Percentiles rank a stretch among this genome's conserved stretches.
These are phyloP conservation scores for Trissolcus japonicus DNA, from an alignment of 2,888 invertebrate species.

Conservation along the genomic window DNA sequence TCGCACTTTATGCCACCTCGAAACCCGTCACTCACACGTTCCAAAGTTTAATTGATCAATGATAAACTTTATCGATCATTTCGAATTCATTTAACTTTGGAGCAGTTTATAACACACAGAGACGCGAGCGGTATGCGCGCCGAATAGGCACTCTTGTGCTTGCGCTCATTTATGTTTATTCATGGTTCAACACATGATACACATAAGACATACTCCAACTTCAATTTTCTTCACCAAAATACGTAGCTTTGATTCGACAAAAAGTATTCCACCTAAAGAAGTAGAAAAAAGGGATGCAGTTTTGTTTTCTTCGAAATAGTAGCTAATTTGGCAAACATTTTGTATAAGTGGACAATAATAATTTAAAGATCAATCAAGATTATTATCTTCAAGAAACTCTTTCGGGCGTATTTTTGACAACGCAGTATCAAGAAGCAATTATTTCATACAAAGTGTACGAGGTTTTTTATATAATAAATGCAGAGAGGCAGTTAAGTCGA, in stretches of 20 bases:
- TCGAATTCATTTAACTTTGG: slow-evolving; percentile 76
- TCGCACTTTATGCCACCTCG: slow-evolving; percentile 60
- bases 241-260: not conserved
- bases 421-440: slow-evolving; percentile 24
- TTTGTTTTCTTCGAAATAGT: not conserved
- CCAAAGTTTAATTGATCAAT: slow-evolving; percentile 77
- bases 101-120: slow-evolving; percentile 70
- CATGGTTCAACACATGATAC: slow-evolving; percentile 42
- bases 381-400: slow-evolving; percentile 18
- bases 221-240: slow-evolving; percentile 6
- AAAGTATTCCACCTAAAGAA: not conserved
- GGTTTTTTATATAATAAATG: slow-evolving; percentile 24
- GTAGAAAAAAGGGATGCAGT: not conserved
- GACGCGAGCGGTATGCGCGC: slow-evolving; percentile 57
- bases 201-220: not conserved
- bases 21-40: slow-evolving; percentile 74
- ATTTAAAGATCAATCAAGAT: slow-evolving; percentile 14
- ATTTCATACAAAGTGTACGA: slow-evolving; percentile 42
- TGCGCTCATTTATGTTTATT: slow-evolving; percentile 51
- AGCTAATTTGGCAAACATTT: not conserved
- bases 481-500: slow-evolving; percentile 46
- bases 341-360: not conserved
- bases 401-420: slow-evolving; percentile 44
- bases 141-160: slow-evolving; percentile 44
- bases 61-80: slow-evolving; percentile 77